Evolutionary conservation across 1,140 invertebrate genomes (phyloP), one percentile per base, ranked within the genome.

Genomic region (Ooceraea biroi): DNA sequence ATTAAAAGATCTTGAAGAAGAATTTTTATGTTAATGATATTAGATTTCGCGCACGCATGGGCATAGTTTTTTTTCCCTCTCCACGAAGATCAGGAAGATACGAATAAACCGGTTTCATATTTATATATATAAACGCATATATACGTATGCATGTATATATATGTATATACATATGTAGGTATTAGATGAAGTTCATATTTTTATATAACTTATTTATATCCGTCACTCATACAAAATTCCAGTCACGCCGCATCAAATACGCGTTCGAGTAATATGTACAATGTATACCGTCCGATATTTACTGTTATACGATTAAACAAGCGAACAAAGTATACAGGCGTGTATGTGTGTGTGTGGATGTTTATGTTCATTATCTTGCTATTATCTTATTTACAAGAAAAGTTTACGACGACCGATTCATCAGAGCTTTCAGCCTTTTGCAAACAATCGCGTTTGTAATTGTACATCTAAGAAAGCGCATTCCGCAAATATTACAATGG

Each of bases 231-330:
- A 57, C 87, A 80, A 55, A 71, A 30, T 73, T 66, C n/a, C 85
- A 80, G 73, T 90, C 74, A 86, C 71, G 71, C 76, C 66, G 22
- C 74, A 78, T 69, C 63, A 69, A 68, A 72, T 48, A 63, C 85
- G 71, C 69, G 7, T 61, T 52, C 46, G 85, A 88, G 85, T 88
- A 89, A 91, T 91, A 88, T 88, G 76, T 74, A 89, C 89, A 80
- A 71, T 46, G 65, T 80, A 71, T 71, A 44, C 69, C 57, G 8
- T 68, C 36, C 69, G 57, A 72, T 90, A 84, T 82, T 85, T 2
- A 87, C 68, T 88, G 83, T 85, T 84, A 76, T 50, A 84, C 88
- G 71, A 82, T 89, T 82, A 89, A 85, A 91, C 88, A 90, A 92
- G 83, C 87, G 84, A 85, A 90, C 84, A 85, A 90, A 92, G 65